Base-by-base conservation (phyloP, 2,797 vertebrate species). In the Menidia menidia region DNA sequence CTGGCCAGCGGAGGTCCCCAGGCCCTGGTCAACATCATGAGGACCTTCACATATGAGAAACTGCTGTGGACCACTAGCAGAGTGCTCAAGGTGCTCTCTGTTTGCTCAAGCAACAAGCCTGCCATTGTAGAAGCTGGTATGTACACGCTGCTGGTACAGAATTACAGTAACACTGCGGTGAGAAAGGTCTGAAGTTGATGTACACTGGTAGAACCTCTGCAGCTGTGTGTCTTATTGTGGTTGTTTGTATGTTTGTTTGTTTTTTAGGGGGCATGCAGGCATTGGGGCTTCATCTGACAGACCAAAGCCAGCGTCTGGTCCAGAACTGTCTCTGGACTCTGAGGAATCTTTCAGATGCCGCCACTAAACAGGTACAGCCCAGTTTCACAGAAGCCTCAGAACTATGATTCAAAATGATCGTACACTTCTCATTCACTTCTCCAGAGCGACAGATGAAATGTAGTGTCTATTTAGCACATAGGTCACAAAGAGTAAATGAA, bases 251-350 rank as follows among this genome's bases (percentile, higher is more conserved):
- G n/a, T 53, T 62, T 41, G 65, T 4, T 14, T 58, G 60, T 1
- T 25, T 25, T 25, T 25, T 85, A 99, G 98, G 98, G 86, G 98
- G 98, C 25, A 99, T 99, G 98, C 98, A 99, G 86, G 98, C 98
- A 19, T 80, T 99, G 85, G 98, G 98, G 19, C 96, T 99, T 67
- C 98, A 99, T 77, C 95, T 99, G 80, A 99, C 97, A 55, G 97
- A 99, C 85, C 96, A 95, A 73, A 99, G 98, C 82, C 98, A 99
- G 58, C 96, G 98, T 73, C 95, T 99, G 73, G 97, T 99, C 78
- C 98, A 99, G 92, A 99, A 99, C 90, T 99, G 98, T 87, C 97
- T 99, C 51, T 99, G 98, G 98, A 99, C 98, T 72, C 93, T 99
- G 77, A 96, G 98, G 87, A 99, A 99, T 86, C 94, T 99, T 64